Evolutionary conservation across 2,113 vertebrate genomes (phyloP).

Genomic region (Perca flavescens): DNA sequence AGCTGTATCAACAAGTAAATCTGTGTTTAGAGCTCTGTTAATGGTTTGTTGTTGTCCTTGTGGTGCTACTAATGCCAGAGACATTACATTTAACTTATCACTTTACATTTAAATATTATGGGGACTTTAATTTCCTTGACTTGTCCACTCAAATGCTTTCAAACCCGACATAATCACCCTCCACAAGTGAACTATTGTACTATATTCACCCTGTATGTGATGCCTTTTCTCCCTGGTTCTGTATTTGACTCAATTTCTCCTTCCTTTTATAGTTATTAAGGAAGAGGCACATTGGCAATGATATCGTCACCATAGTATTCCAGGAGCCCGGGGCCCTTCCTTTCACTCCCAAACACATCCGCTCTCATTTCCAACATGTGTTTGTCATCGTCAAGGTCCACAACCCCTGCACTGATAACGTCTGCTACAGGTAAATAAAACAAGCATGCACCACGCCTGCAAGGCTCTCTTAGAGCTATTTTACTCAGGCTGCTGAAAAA

Average conservation of each 20-base stretch:
- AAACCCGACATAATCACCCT: background rate
- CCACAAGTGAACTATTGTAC: background rate
- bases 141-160: slow-evolving; percentile 2
- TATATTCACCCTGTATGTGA: background rate
- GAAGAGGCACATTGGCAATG: slow-evolving; percentile 98
- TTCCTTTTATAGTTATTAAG: slow-evolving; percentile 88
- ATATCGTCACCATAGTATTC: slow-evolving; percentile 98
- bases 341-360: slow-evolving; percentile 96
- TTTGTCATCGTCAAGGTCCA: slow-evolving; percentile 98
- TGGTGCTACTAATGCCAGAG: slow-evolving; percentile 3
- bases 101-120: slow-evolving; percentile 7
- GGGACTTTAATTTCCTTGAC: background rate
- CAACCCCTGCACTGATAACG: slow-evolving; percentile 95
- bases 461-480: slow-evolving; percentile 3
- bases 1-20: background rate
- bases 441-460: background rate
- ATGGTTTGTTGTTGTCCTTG: background rate
- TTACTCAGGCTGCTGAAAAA: background rate
- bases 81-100: background rate
- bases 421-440: slow-evolving; percentile 94
- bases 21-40: background rate
- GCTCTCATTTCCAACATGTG: slow-evolving; percentile 98
- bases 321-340: slow-evolving; percentile 97
- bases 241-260: slow-evolving; percentile 1
- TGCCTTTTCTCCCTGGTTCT: background rate